Conservation (phyloP, 2,888 invertebrate species). For the Caenorhabditis macrosperma region DNA sequence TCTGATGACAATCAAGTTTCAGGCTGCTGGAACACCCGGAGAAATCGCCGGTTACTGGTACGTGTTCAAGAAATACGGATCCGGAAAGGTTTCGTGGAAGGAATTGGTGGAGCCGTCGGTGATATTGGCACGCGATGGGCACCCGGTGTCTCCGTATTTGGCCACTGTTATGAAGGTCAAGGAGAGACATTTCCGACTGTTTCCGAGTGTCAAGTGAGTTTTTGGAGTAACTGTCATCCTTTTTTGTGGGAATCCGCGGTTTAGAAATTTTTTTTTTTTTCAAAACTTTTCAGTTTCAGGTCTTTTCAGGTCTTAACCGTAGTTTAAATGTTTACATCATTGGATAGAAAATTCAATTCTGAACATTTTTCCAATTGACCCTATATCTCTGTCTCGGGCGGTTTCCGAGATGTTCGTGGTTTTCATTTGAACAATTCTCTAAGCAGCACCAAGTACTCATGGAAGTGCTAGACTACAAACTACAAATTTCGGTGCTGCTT, state of each 20-base stretch:
- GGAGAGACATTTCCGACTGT: constrained; percentile 75
- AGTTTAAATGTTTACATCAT: too few relatives aligned
- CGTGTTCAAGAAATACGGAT: constrained; percentile 76
- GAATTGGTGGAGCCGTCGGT: constrained; percentile 62
- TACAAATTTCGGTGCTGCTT: too few relatives aligned
- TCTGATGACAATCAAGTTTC: not conserved
- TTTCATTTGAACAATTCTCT: too few relatives aligned
- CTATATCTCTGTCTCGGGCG: too few relatives aligned
- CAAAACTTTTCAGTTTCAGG: too few relatives aligned
- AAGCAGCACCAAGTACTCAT: too few relatives aligned
- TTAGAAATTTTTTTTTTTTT: constrained; percentile 1
- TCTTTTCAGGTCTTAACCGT: too few relatives aligned
- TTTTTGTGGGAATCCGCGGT: not conserved
- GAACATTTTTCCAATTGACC: too few relatives aligned
- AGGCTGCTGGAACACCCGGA: constrained; percentile 77
- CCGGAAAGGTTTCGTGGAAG: constrained; percentile 74
- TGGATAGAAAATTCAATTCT: too few relatives aligned
- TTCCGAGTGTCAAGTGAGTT: constrained; percentile 75
- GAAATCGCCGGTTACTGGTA: constrained; percentile 79
- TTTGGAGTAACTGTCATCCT: not conserved
- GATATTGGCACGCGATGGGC: constrained; percentile 72
- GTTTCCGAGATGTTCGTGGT: too few relatives aligned
- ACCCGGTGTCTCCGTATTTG: constrained; percentile 76
- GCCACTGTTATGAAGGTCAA: constrained; percentile 77
- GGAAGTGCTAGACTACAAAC: too few relatives aligned